A percentile compares a stretch with the other conserved stretches of the same genome.
Evolutionary conservation across 2,113 vertebrate species (phyloP).

Genomic region (Ceratotherium simum): DNA sequence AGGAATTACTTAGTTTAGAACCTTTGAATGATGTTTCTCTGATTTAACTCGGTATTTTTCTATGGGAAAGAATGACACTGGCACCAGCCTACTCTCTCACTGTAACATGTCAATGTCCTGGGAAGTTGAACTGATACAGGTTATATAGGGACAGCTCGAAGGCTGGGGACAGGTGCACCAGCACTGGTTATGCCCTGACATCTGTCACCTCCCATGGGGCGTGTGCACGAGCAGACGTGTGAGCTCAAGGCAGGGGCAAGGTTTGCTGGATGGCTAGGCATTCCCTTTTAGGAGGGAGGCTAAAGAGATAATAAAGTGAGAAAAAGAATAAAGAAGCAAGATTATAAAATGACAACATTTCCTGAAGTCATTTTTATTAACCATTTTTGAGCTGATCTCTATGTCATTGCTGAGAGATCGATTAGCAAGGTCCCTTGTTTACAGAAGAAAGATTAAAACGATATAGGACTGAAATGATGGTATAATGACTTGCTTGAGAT

Average conservation of each 20-base stretch:
- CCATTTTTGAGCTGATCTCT: not conserved
- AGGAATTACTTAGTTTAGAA: not conserved
- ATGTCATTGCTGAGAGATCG: not conserved
- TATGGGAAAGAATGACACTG: not conserved
- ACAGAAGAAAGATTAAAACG: not conserved
- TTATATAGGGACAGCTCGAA: fast-evolving
- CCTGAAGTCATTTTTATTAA: conserved; percentile 28
- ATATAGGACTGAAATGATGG: not conserved
- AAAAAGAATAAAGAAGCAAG: not conserved
- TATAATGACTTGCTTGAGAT: not conserved
- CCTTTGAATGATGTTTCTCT: not conserved
- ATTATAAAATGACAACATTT: not conserved
- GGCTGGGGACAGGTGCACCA: not conserved
- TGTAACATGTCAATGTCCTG: not conserved
- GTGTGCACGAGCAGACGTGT: fast-evolving
- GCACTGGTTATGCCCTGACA: not conserved
- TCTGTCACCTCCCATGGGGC: not conserved
- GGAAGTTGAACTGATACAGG: not conserved
- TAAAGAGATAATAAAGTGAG: not conserved
- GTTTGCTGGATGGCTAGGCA: not conserved
- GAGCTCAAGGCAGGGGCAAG: not conserved
- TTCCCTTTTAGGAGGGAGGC: not conserved
- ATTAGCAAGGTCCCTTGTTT: not conserved
- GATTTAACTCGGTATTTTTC: not conserved
- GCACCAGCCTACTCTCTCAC: not conserved